These are phyloP conservation scores for Pangasius djambal DNA, from an alignment of 2,797 vertebrate species.

Conservation along the genomic window DNA sequence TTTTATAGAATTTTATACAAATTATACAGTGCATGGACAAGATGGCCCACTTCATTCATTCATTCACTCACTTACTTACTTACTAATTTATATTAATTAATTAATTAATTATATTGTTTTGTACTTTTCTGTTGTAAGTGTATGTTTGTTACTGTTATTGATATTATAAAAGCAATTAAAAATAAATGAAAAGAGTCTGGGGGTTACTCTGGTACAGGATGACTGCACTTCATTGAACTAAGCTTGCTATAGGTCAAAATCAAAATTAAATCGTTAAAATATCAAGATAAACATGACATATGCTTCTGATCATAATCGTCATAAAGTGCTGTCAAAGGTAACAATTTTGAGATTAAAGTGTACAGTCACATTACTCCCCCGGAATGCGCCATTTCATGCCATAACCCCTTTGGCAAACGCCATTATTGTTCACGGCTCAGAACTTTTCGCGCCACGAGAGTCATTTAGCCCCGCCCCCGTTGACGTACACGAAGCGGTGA, in stretches of 20 bases:
- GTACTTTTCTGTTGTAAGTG: too few species aligned
- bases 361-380: background rate
- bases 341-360: background rate
- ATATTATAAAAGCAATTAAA: too few species aligned
- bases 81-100: too few species aligned
- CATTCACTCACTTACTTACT: too few species aligned
- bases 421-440: background rate
- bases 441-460: conserved; percentile 73
- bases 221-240: background rate
- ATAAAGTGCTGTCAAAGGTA: background rate
- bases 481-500: background rate
- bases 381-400: background rate
- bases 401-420: background rate
- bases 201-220: background rate
- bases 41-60: too few species aligned
- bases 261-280: background rate
- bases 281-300: background rate
- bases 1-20: too few species aligned
- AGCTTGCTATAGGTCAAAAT: background rate
- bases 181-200: background rate
- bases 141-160: too few species aligned
- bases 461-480: conserved; percentile 44
- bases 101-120: too few species aligned
- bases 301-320: background rate
- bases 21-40: too few species aligned